Percentiles rank a stretch among this genome's conserved stretches.
Conservation (phyloP, 37 sponge, comb jelly and placozoan species). For the Theonella swinhoei region DNA sequence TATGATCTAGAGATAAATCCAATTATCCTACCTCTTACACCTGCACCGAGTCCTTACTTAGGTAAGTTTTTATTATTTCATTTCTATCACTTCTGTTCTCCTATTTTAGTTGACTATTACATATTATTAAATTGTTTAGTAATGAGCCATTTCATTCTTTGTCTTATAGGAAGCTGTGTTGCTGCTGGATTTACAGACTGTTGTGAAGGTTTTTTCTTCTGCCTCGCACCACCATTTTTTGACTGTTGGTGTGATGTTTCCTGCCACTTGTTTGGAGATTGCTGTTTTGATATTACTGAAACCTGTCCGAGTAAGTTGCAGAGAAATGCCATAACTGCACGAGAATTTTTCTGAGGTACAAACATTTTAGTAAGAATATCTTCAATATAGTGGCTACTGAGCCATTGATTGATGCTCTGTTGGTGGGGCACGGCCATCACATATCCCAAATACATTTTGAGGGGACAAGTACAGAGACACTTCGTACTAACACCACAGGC, state of each 20-base stretch:
- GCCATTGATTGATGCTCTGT: too few relatives aligned
- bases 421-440: background rate
- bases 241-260: constrained; percentile 26
- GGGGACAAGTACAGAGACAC: background rate
- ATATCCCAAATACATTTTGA: background rate
- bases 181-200: constrained; percentile 42
- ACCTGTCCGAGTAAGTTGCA: constrained; percentile 3
- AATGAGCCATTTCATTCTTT: too few relatives aligned
- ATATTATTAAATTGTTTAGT: too few relatives aligned
- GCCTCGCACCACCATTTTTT: constrained; percentile 5
- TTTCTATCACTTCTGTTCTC: too few relatives aligned
- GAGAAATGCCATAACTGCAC: background rate
- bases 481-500: background rate
- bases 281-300: constrained; percentile 29
- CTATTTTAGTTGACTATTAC: too few relatives aligned
- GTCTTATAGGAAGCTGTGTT: constrained; percentile 8
- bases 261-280: constrained; percentile 19
- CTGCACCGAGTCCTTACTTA: background rate
- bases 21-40: background rate
- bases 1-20: background rate
- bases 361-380: too few relatives aligned
- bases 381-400: background rate
- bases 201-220: constrained; percentile 16
- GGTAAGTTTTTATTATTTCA: too few relatives aligned
- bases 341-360: too few relatives aligned